phyloP scores from a whole-genome alignment of 2,888 invertebrate genomes.

The Eilema caniola region DNA sequence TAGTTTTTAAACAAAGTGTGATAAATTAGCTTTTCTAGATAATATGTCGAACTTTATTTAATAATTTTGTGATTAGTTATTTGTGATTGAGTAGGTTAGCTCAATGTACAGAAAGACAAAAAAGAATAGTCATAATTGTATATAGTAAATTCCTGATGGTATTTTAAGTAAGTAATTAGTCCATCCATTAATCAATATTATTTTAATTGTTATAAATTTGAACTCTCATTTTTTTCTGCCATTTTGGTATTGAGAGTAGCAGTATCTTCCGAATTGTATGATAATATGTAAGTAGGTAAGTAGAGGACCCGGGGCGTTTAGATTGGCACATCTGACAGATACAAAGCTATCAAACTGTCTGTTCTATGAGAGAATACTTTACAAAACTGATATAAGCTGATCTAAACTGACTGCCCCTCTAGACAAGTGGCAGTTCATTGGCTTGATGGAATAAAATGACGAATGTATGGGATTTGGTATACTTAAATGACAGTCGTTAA shows the following conservation, averaged over 20 bases:
- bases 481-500: no score
- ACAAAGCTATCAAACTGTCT: no score
- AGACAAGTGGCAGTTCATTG: no score
- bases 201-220: slow-evolving; percentile 17
- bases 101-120: slow-evolving; percentile 66
- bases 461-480: no score
- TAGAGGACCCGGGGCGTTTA: background rate
- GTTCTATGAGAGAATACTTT: no score
- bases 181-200: slow-evolving; percentile 50
- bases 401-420: no score
- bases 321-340: no score
- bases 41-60: slow-evolving; percentile 41
- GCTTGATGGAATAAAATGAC: no score
- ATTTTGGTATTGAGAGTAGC: background rate
- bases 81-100: slow-evolving; percentile 57
- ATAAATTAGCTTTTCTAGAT: slow-evolving; percentile 63
- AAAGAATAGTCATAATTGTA: slow-evolving; percentile 37
- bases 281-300: background rate
- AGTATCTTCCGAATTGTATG: background rate
- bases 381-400: no score
- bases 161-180: slow-evolving; percentile 44
- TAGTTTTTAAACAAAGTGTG: slow-evolving; percentile 62
- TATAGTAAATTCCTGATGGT: slow-evolving; percentile 38
- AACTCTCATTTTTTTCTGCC: slow-evolving; percentile 6
- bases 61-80: slow-evolving; percentile 47